phyloP scores from a whole-genome alignment of 2,888 invertebrate species.

The Argyra leucocephala region DNA sequence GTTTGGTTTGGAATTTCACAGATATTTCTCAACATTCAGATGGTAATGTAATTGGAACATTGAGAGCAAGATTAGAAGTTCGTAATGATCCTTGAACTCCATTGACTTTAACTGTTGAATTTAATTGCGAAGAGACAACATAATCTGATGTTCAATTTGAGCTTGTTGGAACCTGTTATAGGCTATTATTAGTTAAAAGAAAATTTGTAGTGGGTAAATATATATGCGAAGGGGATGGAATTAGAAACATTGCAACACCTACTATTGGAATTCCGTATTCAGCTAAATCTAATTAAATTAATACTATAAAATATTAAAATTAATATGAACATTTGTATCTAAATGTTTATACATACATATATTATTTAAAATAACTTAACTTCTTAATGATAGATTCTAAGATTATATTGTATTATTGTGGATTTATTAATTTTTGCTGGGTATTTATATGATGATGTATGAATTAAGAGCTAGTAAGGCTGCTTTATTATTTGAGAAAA shows the following conservation, averaged over 20 bases:
- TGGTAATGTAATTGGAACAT: conserved; percentile 79
- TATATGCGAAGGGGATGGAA: conserved; percentile 68
- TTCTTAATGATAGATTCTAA: neutral
- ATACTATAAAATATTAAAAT: too few relatives aligned
- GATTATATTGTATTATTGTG: too few relatives aligned
- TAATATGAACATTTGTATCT: neutral
- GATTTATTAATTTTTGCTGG: too few relatives aligned
- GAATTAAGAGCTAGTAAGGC: too few relatives aligned
- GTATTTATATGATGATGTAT: too few relatives aligned
- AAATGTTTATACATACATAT: conserved; percentile 6
- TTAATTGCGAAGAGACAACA: conserved; percentile 91
- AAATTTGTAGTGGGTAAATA: conserved; percentile 83
- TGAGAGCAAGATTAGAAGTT: conserved; percentile 84
- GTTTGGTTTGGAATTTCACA: conserved; percentile 85
- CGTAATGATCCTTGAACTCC: conserved; percentile 72
- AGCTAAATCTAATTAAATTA: conserved; percentile 35
- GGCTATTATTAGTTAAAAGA: conserved; percentile 87
- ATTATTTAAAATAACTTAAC: neutral
- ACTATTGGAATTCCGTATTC: conserved; percentile 43
- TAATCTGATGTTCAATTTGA: conserved; percentile 92
- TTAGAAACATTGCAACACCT: conserved; percentile 41
- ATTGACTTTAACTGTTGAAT: conserved; percentile 81
- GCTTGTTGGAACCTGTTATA: conserved; percentile 78
- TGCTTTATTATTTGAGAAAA: too few relatives aligned
- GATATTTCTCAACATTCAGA: conserved; percentile 87